These are phyloP conservation scores for Lepisosteus oculatus DNA, from an alignment of 2,113 vertebrate species.

Conservation along the genomic window DNA sequence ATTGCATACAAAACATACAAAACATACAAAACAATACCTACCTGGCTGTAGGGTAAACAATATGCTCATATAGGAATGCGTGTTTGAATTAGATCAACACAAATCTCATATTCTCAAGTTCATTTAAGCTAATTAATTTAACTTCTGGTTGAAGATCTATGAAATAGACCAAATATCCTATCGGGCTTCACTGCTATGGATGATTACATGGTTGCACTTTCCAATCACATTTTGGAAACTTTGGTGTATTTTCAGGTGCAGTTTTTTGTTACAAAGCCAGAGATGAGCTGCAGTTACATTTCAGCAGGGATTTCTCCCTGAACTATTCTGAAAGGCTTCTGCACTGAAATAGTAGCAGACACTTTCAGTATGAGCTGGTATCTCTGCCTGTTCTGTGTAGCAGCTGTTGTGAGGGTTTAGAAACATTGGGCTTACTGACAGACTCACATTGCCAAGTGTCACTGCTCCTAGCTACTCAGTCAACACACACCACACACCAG, in stretches of 20 bases:
- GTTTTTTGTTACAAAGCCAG: not conserved
- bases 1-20: no score
- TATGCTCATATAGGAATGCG: no score
- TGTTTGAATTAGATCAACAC: no score
- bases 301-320: not conserved
- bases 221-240: not conserved
- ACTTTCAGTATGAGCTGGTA: not conserved
- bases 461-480: no score
- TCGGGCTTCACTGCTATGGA: not conserved
- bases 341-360: not conserved
- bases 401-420: not conserved
- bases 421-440: not conserved
- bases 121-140: no score
- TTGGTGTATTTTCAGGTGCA: not conserved
- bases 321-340: not conserved
- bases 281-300: not conserved
- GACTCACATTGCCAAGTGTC: not conserved
- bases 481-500: no score
- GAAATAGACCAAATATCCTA: no score
- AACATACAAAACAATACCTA: no score
- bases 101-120: no score
- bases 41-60: no score
- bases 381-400: no score
- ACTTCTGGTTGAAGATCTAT: no score
- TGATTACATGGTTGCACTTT: not conserved